phyloP scores from a whole-genome alignment of 2,113 vertebrate species.

The Apeltes quadracus region DNA sequence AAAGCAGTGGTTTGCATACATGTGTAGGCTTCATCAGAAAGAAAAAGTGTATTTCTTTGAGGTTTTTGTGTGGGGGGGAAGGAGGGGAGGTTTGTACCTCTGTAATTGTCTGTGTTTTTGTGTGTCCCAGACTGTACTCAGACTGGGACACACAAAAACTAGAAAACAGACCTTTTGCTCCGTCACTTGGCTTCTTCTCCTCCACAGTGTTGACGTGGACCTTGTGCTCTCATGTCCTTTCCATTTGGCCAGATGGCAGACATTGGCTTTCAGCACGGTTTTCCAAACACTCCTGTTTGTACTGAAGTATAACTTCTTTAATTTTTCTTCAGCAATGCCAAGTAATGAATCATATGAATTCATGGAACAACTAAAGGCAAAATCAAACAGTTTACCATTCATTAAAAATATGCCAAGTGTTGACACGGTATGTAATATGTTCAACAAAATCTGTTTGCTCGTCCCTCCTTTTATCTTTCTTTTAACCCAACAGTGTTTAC shows the following conservation, averaged over 20 bases:
- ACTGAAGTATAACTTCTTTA: slow-evolving; percentile 17
- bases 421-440: background rate
- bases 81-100: slow-evolving; percentile 39
- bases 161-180: slow-evolving; percentile 60
- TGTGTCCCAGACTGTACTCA: slow-evolving; percentile 49
- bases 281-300: slow-evolving; percentile 31
- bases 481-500: background rate
- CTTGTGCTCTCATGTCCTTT: slow-evolving; percentile 53
- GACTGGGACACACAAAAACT: too few species aligned
- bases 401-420: background rate
- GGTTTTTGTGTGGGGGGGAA: too few species aligned
- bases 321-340: slow-evolving; percentile 2
- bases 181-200: slow-evolving; percentile 32
- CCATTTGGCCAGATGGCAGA: slow-evolving; percentile 53
- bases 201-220: slow-evolving; percentile 40
- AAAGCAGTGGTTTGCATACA: slow-evolving; percentile 13
- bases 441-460: background rate
- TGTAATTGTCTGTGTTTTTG: slow-evolving; percentile 36
- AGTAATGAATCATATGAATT: background rate
- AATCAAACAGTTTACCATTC: background rate
- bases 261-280: slow-evolving; percentile 14
- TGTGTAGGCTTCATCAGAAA: slow-evolving; percentile 34
- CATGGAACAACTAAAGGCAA: background rate
- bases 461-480: background rate
- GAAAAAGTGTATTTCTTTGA: slow-evolving; percentile 55